A percentile compares a stretch with the other conserved stretches of the same genome.
These are phyloP conservation scores for Globia sparganii DNA, from an alignment of 2,888 invertebrate species.

Conservation along the genomic window DNA sequence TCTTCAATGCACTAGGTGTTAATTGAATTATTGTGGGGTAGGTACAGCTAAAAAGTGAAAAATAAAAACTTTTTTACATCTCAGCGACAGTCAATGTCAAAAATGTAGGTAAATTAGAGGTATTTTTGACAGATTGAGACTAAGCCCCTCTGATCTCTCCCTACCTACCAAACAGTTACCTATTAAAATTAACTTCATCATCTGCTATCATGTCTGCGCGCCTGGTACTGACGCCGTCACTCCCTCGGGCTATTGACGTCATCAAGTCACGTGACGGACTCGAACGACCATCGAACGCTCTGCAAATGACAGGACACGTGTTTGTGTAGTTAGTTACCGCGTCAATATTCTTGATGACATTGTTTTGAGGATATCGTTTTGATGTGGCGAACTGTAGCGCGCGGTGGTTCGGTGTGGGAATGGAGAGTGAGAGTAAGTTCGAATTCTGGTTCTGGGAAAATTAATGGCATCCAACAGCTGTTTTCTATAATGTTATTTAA, in stretches of 20 bases:
- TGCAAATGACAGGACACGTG: slow-evolving; percentile 45
- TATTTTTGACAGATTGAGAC: no score
- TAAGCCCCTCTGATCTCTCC: neutral
- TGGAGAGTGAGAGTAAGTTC: neutral
- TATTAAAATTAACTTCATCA: neutral
- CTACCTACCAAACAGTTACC: neutral
- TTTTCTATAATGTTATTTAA: neutral
- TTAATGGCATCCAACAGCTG: neutral
- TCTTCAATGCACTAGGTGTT: no score
- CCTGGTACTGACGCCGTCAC: slow-evolving; percentile 30
- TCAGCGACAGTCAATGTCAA: no score
- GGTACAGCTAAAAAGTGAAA: no score
- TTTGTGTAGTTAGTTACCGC: slow-evolving; percentile 8
- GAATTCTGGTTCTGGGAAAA: neutral
- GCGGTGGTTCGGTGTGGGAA: neutral
- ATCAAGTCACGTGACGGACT: slow-evolving; percentile 42
- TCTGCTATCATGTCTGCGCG: neutral
- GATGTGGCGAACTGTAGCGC: neutral
- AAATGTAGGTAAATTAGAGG: no score
- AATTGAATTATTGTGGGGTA: no score
- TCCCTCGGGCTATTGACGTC: slow-evolving; percentile 39
- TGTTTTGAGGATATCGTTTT: neutral
- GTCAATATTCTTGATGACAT: slow-evolving; percentile 19
- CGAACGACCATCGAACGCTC: neutral
- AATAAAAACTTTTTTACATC: no score